Conservation (phyloP, 2,113 vertebrate genomes). For the Aptenodytes forsteri region DNA sequence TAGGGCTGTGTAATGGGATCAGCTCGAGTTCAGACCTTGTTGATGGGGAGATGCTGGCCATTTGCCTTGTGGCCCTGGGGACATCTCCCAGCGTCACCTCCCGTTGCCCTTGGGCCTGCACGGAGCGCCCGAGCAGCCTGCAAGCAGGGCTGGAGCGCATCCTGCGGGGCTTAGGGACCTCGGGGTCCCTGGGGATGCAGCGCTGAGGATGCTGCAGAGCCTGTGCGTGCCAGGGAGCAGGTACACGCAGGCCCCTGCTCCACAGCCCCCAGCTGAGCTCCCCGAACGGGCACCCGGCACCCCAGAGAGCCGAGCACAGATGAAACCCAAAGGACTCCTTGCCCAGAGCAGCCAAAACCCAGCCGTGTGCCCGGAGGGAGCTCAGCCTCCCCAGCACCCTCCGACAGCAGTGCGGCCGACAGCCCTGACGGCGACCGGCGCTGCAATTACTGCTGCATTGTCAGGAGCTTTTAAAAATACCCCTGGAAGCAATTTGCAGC, state of each 20-base stretch:
- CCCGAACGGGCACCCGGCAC: background rate
- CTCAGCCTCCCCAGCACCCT: background rate
- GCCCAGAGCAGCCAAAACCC: background rate
- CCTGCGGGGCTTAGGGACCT: background rate
- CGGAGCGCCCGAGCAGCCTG: background rate
- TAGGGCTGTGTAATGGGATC: no score
- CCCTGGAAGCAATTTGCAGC: background rate
- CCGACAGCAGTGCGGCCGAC: background rate
- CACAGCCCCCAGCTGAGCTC: background rate
- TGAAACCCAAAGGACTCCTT: background rate
- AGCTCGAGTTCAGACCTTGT: fast-evolving
- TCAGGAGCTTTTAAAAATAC: background rate
- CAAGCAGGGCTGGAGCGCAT: fast-evolving
- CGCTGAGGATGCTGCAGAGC: background rate
- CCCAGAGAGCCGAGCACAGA: background rate
- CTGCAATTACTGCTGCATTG: background rate
- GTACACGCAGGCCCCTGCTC: background rate
- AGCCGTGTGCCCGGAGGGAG: fast-evolving
- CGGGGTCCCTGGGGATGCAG: background rate
- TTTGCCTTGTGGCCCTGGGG: background rate
- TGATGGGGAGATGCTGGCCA: no score
- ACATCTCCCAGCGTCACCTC: background rate
- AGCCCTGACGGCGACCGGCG: background rate
- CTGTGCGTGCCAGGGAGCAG: background rate
- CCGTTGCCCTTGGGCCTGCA: fast-evolving